Evolutionary conservation across 2,888 invertebrate species (phyloP), one percentile per base, ranked within the genome.

Genomic region (Pharmacophagus antenor): DNA sequence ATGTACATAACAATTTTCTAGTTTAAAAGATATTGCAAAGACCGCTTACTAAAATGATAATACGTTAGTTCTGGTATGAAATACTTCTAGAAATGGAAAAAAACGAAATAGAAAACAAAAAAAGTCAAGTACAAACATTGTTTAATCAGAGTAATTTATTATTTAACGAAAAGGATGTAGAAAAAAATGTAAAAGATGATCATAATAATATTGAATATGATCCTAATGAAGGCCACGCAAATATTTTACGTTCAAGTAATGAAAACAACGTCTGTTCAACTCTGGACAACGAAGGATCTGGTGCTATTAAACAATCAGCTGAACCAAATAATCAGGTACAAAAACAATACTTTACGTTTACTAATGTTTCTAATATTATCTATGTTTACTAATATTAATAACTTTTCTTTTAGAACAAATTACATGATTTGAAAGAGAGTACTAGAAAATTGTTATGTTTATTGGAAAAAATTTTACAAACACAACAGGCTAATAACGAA

Each of bases 391-490:
- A 44, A 44, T 18, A 0, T 44, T 15, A 41, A n/a, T 18, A 18
- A 18, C 18, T 2, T 18, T 61, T 2, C 79, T 82, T 47, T 20
- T 22, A 56, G 55, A 46, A 27, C 2, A 37, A 51, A 52, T 21
- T 50, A 41, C 31, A 27, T 22, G 20, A 74, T 62, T 67, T 88
- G 23, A 84, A 85, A 65, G 77, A 83, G 20, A 87, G 88, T 62
- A 88, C 88, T 1, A 82, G 72, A 65, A 81, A 82, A 63, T 66
- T 88, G 5, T 64, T 88, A 41, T 63, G 65, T 62, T 64, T 88
- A 50, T 63, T 88, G 23, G 84, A 88, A 62, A 79, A 83, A 56
- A 78, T 88, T 65, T 80, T 86, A 60, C 64, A 69, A 0, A 85
- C 83, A 69, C 80, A 79, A 15, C 70, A 68, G 61, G 62, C 73